Conservation (phyloP, 2,888 invertebrate species). For the Plebejus melissa region DNA sequence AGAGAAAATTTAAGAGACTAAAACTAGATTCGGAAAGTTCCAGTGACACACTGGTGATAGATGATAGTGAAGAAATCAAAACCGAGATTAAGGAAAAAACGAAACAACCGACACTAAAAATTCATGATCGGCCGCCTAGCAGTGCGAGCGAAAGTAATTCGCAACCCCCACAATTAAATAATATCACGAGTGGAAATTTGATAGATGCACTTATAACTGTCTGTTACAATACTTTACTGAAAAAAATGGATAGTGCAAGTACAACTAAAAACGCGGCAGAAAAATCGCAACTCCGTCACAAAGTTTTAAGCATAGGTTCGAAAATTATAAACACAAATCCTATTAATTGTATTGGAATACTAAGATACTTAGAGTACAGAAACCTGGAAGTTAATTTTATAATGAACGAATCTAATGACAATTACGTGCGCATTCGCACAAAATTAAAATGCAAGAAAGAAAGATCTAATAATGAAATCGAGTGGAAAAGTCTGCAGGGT, state of each 20-base stretch:
- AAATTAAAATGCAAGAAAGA: conserved; percentile 42
- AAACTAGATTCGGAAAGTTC: conserved; percentile 48
- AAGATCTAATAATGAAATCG: conserved; percentile 39
- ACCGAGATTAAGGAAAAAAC: conserved; percentile 19
- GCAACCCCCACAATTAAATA: background rate
- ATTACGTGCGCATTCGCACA: conserved; percentile 53
- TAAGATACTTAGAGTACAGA: conserved; percentile 60
- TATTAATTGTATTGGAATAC: conserved; percentile 54
- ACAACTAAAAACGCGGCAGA: conserved; percentile 32
- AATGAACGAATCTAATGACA: conserved; percentile 38
- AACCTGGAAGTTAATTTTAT: conserved; percentile 54
- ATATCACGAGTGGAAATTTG: background rate
- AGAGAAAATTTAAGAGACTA: conserved; percentile 39
- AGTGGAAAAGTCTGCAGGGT: conserved; percentile 43
- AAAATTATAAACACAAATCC: conserved; percentile 56
- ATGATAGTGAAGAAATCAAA: conserved; percentile 33
- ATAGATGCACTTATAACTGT: conserved; percentile 42
- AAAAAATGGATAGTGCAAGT: conserved; percentile 41
- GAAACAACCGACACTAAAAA: conserved; percentile 19
- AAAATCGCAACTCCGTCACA: conserved; percentile 55
- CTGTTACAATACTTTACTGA: conserved; percentile 49
- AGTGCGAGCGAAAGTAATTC: background rate
- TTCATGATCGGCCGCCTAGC: background rate
- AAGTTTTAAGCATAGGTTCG: conserved; percentile 62
- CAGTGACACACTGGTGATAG: conserved; percentile 44